Conservation (phyloP, 1,140 invertebrate species). For the Drosophila kohkoa region DNA sequence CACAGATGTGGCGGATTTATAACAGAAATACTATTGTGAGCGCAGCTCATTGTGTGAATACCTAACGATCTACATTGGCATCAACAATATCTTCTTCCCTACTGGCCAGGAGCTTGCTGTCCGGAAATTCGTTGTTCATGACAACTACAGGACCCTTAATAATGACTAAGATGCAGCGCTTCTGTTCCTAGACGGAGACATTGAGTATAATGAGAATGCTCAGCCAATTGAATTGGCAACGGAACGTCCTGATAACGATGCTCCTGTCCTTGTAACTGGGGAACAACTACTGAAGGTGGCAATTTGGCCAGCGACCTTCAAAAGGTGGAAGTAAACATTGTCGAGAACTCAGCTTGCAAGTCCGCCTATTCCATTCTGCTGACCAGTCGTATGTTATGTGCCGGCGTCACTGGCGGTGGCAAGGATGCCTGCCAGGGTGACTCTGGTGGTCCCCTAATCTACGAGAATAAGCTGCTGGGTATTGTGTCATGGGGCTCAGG, state of each 20-base stretch:
- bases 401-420: slow-evolving; percentile 82
- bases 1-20: slow-evolving; percentile 86
- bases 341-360: slow-evolving; percentile 61
- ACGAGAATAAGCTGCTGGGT: slow-evolving; percentile 85
- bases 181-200: too few species aligned
- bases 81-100: slow-evolving; percentile 53
- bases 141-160: too few species aligned
- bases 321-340: slow-evolving; percentile 60
- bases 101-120: slow-evolving; percentile 45
- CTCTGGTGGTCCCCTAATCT: slow-evolving; percentile 84
- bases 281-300: slow-evolving; percentile 60
- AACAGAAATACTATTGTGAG: slow-evolving; percentile 85
- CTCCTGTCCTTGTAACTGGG: background rate
- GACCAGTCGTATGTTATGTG: slow-evolving; percentile 86
- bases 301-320: slow-evolving; percentile 60
- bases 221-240: too few species aligned
- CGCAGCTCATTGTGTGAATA: slow-evolving; percentile 87
- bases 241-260: too few species aligned
- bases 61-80: slow-evolving; percentile 80
- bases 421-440: slow-evolving; percentile 87
- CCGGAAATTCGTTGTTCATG: too few species aligned
- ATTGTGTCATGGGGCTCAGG: slow-evolving; percentile 89
- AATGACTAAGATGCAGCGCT: too few species aligned
- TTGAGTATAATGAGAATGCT: too few species aligned
- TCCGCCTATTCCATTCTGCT: slow-evolving; percentile 69